Conservation (phyloP, 2,113 vertebrate genomes). For the Callipepla californica region DNA sequence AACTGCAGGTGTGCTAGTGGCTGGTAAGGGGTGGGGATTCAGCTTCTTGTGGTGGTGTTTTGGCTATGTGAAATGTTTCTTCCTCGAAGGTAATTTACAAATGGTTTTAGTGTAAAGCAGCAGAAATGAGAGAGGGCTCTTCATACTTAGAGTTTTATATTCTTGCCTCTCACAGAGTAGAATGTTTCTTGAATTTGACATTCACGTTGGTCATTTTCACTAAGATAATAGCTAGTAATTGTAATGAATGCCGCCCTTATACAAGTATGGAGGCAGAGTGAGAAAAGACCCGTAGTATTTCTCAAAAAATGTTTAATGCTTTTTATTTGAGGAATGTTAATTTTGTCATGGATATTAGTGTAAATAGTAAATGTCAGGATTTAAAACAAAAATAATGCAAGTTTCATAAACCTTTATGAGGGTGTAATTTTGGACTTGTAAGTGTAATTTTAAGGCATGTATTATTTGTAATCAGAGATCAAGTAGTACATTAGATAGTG, state of each 20-base stretch:
- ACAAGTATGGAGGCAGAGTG: not conserved
- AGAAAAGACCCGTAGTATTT: not conserved
- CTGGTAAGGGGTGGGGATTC: not conserved
- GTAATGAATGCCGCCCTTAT: fast-evolving
- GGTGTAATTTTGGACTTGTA: not conserved
- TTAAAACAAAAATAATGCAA: not conserved
- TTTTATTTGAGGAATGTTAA: not conserved
- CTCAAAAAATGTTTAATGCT: not conserved
- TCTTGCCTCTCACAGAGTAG: not conserved
- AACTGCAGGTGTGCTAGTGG: fast-evolving
- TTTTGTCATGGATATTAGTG: not conserved
- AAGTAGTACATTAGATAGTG: not conserved
- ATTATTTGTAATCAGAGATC: not conserved
- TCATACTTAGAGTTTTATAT: not conserved
- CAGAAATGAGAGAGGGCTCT: not conserved
- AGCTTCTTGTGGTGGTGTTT: not conserved
- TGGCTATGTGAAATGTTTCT: not conserved
- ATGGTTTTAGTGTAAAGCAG: not conserved
- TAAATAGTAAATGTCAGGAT: not conserved
- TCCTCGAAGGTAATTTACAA: not conserved
- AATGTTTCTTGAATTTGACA: not conserved
- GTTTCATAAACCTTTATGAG: not conserved
- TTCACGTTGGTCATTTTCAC: not conserved
- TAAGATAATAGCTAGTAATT: not conserved
- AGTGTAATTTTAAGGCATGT: not conserved